phyloP scores from a whole-genome alignment of 2,888 invertebrate genomes.

The Cephonodes hylas region DNA sequence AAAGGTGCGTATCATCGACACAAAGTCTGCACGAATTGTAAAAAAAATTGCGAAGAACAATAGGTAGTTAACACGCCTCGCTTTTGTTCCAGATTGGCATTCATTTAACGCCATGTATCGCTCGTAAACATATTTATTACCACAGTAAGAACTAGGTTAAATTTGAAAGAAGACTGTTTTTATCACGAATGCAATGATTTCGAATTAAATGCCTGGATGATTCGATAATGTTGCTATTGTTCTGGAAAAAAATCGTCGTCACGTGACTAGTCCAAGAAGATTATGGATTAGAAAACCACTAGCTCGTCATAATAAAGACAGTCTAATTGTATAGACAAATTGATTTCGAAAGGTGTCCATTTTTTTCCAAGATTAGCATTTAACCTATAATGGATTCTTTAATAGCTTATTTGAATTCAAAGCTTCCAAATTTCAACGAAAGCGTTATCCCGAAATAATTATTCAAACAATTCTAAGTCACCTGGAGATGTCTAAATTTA shows the following conservation, averaged over 20 bases:
- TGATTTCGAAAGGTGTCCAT: too few species aligned
- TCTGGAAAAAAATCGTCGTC: too few species aligned
- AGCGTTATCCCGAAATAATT: not conserved
- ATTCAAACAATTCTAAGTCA: not conserved
- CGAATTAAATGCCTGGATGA: too few species aligned
- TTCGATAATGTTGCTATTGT: too few species aligned
- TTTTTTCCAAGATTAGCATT: too few species aligned
- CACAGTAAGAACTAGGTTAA: not conserved
- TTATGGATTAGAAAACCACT: too few species aligned
- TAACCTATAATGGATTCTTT: too few species aligned
- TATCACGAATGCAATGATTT: too few species aligned
- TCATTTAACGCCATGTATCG: not conserved
- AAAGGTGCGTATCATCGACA: not conserved
- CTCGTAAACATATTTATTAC: not conserved
- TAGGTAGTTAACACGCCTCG: not conserved
- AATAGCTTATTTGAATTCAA: not conserved
- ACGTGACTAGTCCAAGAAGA: too few species aligned
- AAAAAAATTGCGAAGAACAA: not conserved
- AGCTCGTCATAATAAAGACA: too few species aligned
- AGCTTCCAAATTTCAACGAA: not conserved
- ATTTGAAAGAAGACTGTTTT: not conserved
- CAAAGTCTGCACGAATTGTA: not conserved
- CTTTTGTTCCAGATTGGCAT: not conserved
- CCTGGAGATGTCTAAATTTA: slow-evolving; percentile 1
- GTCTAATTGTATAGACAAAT: too few species aligned